Evolutionary conservation across 2,797 vertebrate genomes (phyloP).

Genomic region (Platyrinchus mystaceus): DNA sequence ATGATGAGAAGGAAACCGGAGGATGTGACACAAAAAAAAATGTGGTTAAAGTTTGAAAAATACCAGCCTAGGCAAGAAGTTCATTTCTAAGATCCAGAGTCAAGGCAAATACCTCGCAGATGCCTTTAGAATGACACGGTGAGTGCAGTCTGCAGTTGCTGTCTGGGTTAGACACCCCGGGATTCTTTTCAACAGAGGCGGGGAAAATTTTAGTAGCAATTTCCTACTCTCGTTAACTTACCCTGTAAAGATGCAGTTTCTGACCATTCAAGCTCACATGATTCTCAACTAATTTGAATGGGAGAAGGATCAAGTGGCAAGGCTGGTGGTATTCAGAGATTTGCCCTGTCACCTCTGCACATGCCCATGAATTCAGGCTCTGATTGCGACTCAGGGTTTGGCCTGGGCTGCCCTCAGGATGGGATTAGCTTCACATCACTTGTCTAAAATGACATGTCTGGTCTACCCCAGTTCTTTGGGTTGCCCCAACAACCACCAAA

Average conservation of each 20-base stretch:
- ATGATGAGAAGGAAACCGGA: slow-evolving; percentile 56
- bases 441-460: neutral
- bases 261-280: slow-evolving; percentile 9
- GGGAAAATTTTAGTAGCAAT: slow-evolving; percentile 48
- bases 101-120: slow-evolving; percentile 58
- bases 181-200: slow-evolving; percentile 59
- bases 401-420: neutral
- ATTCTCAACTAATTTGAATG: slow-evolving; percentile 37
- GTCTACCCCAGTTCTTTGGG: neutral
- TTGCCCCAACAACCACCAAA: neutral
- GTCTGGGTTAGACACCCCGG: slow-evolving; percentile 54
- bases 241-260: neutral
- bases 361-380: neutral
- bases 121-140: slow-evolving; percentile 61
- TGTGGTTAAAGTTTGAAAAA: slow-evolving; percentile 63
- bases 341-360: slow-evolving; percentile 24
- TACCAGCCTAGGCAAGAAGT: slow-evolving; percentile 59
- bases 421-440: neutral
- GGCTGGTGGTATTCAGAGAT: neutral
- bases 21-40: slow-evolving; percentile 48
- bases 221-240: slow-evolving; percentile 46
- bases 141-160: slow-evolving; percentile 54
- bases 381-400: slow-evolving; percentile 34
- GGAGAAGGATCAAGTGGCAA: neutral
- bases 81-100: slow-evolving; percentile 53